Conservation (phyloP, 2,797 vertebrate genomes). For the Chelonia mydas region DNA sequence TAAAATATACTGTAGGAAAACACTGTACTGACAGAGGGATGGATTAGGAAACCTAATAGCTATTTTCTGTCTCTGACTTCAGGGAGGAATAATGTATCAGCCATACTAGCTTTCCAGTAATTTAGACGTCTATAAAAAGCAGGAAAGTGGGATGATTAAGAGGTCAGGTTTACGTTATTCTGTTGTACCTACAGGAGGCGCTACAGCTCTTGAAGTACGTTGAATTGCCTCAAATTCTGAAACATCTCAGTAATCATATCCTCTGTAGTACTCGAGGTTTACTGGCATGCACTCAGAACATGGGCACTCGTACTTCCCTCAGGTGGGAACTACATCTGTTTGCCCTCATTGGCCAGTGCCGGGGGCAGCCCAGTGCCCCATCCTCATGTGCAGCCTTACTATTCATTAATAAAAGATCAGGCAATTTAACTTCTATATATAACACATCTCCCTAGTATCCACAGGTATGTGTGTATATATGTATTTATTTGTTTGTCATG, state of each 20-base stretch:
- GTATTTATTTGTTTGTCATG: background rate
- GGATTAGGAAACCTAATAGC: background rate
- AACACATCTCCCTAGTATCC: background rate
- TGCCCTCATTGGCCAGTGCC: background rate
- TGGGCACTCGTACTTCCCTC: background rate
- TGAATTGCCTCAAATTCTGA: background rate
- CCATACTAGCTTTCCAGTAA: background rate
- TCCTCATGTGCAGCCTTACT: background rate
- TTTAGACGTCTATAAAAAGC: rapidly evolving
- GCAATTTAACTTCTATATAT: background rate
- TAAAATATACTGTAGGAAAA: background rate
- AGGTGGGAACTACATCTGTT: background rate
- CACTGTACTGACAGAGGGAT: background rate
- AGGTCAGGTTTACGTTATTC: background rate
- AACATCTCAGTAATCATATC: background rate
- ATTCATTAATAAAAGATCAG: background rate
- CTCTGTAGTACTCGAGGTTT: rapidly evolving
- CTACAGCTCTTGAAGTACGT: rapidly evolving
- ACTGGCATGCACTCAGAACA: background rate
- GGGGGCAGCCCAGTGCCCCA: background rate
- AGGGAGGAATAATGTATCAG: background rate
- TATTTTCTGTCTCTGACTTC: background rate
- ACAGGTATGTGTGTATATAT: background rate
- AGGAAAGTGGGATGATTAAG: background rate
- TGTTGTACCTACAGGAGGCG: rapidly evolving